phyloP scores from a whole-genome alignment of 1,140 invertebrate genomes.

The Wiebesia pumilae region DNA sequence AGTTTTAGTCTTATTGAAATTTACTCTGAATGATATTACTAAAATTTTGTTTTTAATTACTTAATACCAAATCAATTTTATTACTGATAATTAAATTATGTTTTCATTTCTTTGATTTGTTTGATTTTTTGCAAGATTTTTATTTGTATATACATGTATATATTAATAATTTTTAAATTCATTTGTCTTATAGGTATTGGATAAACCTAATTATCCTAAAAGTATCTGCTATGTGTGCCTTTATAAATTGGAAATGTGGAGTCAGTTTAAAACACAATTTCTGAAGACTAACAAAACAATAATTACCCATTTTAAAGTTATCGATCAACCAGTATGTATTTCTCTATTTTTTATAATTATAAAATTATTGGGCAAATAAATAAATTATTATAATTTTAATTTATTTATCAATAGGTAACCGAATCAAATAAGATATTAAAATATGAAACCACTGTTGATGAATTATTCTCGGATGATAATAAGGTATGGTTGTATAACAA shows the following conservation, averaged over 20 bases:
- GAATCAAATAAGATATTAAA: slow-evolving; percentile 4
- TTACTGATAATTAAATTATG: too few species aligned
- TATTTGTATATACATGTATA: neutral
- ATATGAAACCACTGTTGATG: neutral
- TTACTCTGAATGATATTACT: too few species aligned
- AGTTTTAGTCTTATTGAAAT: too few species aligned
- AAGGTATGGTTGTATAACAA: slow-evolving; percentile 30
- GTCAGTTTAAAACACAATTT: slow-evolving; percentile 68
- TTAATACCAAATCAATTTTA: too few species aligned
- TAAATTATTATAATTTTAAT: too few species aligned
- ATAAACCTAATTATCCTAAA: slow-evolving; percentile 62
- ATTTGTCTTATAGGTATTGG: slow-evolving; percentile 60
- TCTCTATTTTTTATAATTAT: slow-evolving; percentile 5
- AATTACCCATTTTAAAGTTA: slow-evolving; percentile 61
- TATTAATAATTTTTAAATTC: neutral
- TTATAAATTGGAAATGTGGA: slow-evolving; percentile 71
- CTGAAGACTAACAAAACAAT: slow-evolving; percentile 64
- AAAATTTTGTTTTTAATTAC: too few species aligned
- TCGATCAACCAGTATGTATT: slow-evolving; percentile 59
- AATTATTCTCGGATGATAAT: slow-evolving; percentile 29
- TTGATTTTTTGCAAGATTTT: too few species aligned
- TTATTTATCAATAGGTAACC: too few species aligned
- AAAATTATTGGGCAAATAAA: neutral
- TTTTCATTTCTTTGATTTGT: too few species aligned
- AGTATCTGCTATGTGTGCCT: slow-evolving; percentile 70